Evolutionary conservation across 2,113 vertebrate genomes (phyloP), one percentile per base, ranked within the genome.

Genomic region (Opisthocomus hoazin): DNA sequence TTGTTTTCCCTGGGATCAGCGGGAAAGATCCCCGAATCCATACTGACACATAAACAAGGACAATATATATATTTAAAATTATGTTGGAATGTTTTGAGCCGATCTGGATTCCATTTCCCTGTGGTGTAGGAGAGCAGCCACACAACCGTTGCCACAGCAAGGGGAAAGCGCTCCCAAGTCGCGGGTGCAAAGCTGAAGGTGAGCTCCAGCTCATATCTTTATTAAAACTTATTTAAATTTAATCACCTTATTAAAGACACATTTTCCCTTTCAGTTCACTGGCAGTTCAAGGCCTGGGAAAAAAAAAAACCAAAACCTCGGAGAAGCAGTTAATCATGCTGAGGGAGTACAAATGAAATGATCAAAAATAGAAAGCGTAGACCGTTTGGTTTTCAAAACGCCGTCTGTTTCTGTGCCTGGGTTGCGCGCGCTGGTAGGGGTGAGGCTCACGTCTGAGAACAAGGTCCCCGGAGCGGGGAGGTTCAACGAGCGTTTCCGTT

Each of bases 291-390:
- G 77, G 77, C 63, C 58, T 87, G 53, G 46, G 6, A 2, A 15
- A 14, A 37, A 48, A 66, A 48, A 51, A 0, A 48, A 41, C 82
- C 71, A 29, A n/a, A n/a, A 39, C 43, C 48, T 46, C 46, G 66
- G 32, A 60, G 36, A 92, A 76, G 63, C 56, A 82, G 79, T 94
- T 94, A 93, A 93, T 97, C 86, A 90, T 20, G 48, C 24, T 21
- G 88, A 94, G 6, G 17, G 90, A 93, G 46, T 76, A 87, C 50
- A 61, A 95, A 90, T 66, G 27, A 74, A 97, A 95, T 3, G 2
- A 90, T 93, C 46, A 92, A 87, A 97, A 97, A 82, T 39, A 97
- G 96, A 93, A 90, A 89, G 50, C 24, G 22, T 36, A 89, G 84
- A 94, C 84, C 14, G 77, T 54, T 91, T 41, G 78, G 60, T 91